Evolutionary conservation across 2,797 vertebrate genomes (phyloP).

Genomic region (Rhincodon typus): DNA sequence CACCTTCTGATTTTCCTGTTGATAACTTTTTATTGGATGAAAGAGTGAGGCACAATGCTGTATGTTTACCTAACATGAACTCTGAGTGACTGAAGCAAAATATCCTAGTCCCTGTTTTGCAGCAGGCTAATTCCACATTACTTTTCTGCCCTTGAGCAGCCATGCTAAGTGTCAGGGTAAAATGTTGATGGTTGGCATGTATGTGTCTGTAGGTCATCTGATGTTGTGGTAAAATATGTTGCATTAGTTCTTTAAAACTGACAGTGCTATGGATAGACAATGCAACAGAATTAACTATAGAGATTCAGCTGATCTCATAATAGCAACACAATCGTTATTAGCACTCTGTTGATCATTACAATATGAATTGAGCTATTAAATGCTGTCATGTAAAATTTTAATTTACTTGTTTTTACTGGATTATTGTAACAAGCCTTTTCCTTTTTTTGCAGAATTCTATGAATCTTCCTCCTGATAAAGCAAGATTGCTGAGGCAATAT

Average conservation of each 20-base stretch:
- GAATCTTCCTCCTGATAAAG: constrained; percentile 95
- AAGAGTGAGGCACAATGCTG: neutral
- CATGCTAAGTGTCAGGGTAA: neutral
- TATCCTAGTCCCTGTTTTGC: neutral
- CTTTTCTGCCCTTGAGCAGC: neutral
- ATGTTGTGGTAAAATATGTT: neutral
- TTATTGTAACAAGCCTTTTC: neutral
- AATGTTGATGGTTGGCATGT: neutral
- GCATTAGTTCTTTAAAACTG: neutral
- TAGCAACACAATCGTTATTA: neutral
- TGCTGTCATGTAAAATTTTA: neutral
- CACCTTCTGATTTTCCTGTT: neutral
- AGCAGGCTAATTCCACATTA: too few relatives aligned
- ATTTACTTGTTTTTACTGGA: neutral
- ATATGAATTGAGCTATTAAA: neutral
- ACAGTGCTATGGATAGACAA: neutral
- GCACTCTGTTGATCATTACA: neutral
- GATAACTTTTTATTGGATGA: neutral
- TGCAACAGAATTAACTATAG: neutral
- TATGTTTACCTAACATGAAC: neutral
- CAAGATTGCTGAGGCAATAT: constrained; percentile 86
- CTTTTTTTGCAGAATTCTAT: constrained; percentile 76
- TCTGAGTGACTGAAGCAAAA: neutral
- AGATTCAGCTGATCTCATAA: neutral
- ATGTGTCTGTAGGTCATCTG: neutral